phyloP scores from a whole-genome alignment of 2,888 invertebrate species.

The Galeopsomyia nigrocyanea region DNA sequence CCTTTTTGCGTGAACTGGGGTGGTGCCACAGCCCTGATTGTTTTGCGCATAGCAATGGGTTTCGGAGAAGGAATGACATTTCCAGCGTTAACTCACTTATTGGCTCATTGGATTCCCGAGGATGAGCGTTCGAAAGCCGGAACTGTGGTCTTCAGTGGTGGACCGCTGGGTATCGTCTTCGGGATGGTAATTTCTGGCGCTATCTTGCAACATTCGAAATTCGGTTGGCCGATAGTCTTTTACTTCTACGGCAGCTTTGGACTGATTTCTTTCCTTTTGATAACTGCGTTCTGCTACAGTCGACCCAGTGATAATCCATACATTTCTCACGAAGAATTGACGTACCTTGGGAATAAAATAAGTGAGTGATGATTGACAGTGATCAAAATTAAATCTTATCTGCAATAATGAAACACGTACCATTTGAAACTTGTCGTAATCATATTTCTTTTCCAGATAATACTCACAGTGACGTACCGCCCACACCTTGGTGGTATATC shows the following conservation, averaged over 20 bases:
- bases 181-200: too few relatives aligned
- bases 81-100: constrained; percentile 84
- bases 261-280: constrained; percentile 80
- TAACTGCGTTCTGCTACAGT: constrained; percentile 69
- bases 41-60: constrained; percentile 73
- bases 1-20: constrained; percentile 79
- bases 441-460: constrained; percentile 56
- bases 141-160: constrained; percentile 84
- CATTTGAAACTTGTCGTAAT: too few relatives aligned
- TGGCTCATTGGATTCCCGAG: constrained; percentile 86
- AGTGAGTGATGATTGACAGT: constrained; percentile 55
- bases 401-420: too few relatives aligned
- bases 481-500: too few relatives aligned
- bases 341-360: too few relatives aligned
- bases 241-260: constrained; percentile 84
- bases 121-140: constrained; percentile 79
- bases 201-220: too few relatives aligned
- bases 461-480: too few relatives aligned
- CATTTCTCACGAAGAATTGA: constrained; percentile 62
- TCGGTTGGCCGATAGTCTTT: constrained; percentile 85
- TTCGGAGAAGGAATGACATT: constrained; percentile 82
- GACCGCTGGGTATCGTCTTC: constrained; percentile 76
- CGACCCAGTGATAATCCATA: constrained; percentile 66
- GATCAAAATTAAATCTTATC: too few relatives aligned
- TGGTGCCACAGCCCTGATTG: constrained; percentile 79